Conservation (phyloP, 2,797 vertebrate genomes). For the Mormyrus proboscirostris region DNA sequence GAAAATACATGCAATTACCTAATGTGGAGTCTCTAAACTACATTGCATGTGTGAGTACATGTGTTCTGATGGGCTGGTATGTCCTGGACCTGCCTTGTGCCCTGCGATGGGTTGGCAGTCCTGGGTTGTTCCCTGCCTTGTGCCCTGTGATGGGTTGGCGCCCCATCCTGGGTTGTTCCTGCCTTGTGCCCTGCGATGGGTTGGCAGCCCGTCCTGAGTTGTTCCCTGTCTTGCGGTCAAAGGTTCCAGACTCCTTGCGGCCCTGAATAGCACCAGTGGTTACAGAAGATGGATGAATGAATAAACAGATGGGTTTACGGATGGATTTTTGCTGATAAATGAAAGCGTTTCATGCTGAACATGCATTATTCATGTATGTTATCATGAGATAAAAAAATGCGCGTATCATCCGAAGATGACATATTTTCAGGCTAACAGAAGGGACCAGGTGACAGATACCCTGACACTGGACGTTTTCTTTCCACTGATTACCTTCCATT, state of each 20-base stretch:
- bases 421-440: background rate
- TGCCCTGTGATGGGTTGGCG: background rate
- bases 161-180: too few species aligned
- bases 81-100: background rate
- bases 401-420: background rate
- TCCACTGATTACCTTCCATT: slow-evolving; percentile 11
- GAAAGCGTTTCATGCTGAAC: background rate
- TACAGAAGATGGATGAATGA: background rate
- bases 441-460: background rate
- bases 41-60: background rate
- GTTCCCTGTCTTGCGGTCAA: background rate
- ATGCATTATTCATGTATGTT: background rate
- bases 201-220: background rate
- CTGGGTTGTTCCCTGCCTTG: background rate
- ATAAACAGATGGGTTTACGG: background rate
- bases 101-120: background rate
- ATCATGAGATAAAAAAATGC: background rate
- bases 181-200: background rate
- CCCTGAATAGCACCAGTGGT: background rate
- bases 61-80: background rate
- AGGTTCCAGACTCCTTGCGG: background rate
- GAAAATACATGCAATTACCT: background rate
- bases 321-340: background rate
- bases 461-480: background rate
- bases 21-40: background rate